Evolutionary conservation across 1,140 invertebrate species (phyloP), one percentile per base, ranked within the genome.

Genomic region (Diabrotica undecimpunctata): DNA sequence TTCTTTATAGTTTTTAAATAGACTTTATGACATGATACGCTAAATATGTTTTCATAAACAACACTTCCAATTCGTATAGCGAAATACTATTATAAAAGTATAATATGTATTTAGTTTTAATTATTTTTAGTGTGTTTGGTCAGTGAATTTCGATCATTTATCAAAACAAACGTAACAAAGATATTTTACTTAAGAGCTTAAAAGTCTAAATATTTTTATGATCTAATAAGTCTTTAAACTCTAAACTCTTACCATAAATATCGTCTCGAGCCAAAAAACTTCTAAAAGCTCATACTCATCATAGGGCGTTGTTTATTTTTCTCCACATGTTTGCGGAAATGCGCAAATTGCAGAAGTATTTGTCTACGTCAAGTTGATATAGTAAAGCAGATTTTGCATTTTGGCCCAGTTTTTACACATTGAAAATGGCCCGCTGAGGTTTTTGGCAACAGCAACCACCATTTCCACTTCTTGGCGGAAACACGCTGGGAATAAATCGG

Each of bases 341-440:
- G 68, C 68, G 68, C 68, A 70, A 70, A 70, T 70, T 70, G 68
- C 58, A 62, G 62, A 51, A 67, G 60, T 62, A 61, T 70, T 70
- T 70, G 60, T 70, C 68, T 55, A 67, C 38, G 68, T 70, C 68
- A 67, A 54, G 62, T 65, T 67, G 68, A 70, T 66, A 70, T 65
- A 70, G 62, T 65, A 60, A 55, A 64, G 56, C 62, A 62, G 65
- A 70, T 70, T 70, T 70, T 65, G 68, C 66, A 67, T 67, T 65
- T 56, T 56, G 14, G 39, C 63, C 13, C 55, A 41, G 55, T 63
- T 70, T 70, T 70, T 62, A 13, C 35, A 38, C 50, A 53, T 54
- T 35, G 11, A 62, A 38, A 62, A 60, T 60, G 58, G 58, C 50
- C 58, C 46, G 58, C 13, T 60, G 58, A 60, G 58, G 58, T 57